Evolutionary conservation across 2,113 vertebrate species (phyloP).

Genomic region (Aleadryas rufinucha): DNA sequence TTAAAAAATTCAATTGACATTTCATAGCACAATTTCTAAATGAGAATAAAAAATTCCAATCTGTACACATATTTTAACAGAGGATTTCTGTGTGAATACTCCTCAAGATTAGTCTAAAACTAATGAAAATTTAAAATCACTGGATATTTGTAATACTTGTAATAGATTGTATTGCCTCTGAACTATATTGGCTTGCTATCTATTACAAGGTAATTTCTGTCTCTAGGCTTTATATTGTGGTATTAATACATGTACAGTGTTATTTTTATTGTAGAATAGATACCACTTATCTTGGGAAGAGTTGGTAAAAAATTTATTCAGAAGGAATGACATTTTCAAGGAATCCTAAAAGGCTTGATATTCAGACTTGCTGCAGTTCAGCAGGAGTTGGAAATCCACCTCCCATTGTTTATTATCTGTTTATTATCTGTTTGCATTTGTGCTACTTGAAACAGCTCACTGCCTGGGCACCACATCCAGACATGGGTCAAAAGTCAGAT

Average conservation of each 20-base stretch:
- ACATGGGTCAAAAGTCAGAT: neutral
- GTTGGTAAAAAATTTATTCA: neutral
- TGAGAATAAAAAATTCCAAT: neutral
- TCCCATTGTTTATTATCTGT: neutral
- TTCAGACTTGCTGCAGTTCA: neutral
- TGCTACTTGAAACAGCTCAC: neutral
- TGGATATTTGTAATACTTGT: neutral
- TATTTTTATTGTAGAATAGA: neutral
- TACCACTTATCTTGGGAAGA: neutral
- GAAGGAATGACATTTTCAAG: neutral
- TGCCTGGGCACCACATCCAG: neutral
- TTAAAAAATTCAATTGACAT: neutral
- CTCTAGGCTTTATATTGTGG: neutral
- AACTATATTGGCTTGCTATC: neutral
- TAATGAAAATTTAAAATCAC: neutral
- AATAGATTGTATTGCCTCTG: neutral
- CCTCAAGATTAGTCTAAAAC: neutral
- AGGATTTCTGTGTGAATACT: neutral
- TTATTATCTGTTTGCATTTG: neutral
- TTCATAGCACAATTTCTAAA: neutral
- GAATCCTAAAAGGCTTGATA: neutral
- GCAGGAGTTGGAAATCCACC: neutral
- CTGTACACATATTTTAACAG: neutral
- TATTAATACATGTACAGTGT: neutral
- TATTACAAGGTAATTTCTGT: neutral